A percentile compares a stretch with the other conserved stretches of the same genome.
phyloP scores from a whole-genome alignment of 1,140 invertebrate species.

The Drosophila sturtevanti region DNA sequence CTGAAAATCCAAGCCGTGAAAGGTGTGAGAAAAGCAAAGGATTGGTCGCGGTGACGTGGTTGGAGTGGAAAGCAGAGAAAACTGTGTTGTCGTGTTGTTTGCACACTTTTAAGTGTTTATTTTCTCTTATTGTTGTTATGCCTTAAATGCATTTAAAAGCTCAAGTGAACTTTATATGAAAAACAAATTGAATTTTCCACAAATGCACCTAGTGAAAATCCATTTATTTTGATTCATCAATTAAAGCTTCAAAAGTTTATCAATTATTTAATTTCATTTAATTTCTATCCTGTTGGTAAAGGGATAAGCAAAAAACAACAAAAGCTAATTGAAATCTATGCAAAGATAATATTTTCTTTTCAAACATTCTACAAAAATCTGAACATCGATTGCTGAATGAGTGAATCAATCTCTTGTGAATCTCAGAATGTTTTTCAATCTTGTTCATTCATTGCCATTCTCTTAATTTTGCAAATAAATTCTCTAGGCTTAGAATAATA shows the following conservation, averaged over 20 bases:
- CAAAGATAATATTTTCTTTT: conserved; percentile 39
- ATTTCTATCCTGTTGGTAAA: conserved; percentile 19
- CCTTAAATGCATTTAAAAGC: conserved; percentile 52
- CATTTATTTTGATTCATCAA: neutral
- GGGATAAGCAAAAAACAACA: conserved; percentile 12
- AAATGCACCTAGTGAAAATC: conserved; percentile 7
- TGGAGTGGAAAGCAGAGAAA: no score
- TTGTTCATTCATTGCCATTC: conserved; percentile 43
- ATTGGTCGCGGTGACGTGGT: neutral
- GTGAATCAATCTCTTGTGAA: neutral
- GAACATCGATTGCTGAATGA: neutral
- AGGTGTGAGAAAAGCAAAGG: neutral
- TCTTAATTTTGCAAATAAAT: conserved; percentile 23
- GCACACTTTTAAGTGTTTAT: conserved; percentile 51
- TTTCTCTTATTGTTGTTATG: conserved; percentile 1
- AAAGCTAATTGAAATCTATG: conserved; percentile 49
- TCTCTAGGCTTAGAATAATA: conserved; percentile 44
- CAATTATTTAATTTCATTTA: neutral
- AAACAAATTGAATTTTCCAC: conserved; percentile 21
- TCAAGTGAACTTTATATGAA: conserved; percentile 18
- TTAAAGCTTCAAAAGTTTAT: neutral
- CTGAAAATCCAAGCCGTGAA: conserved; percentile 5
- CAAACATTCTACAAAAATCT: conserved; percentile 38
- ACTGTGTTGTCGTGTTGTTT: conserved; percentile 31
- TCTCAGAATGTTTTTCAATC: conserved; percentile 10